Percentiles rank a stretch among this genome's conserved stretches.
Evolutionary conservation across 2,797 vertebrate genomes (phyloP).

Genomic region (Hybognathus amarus): DNA sequence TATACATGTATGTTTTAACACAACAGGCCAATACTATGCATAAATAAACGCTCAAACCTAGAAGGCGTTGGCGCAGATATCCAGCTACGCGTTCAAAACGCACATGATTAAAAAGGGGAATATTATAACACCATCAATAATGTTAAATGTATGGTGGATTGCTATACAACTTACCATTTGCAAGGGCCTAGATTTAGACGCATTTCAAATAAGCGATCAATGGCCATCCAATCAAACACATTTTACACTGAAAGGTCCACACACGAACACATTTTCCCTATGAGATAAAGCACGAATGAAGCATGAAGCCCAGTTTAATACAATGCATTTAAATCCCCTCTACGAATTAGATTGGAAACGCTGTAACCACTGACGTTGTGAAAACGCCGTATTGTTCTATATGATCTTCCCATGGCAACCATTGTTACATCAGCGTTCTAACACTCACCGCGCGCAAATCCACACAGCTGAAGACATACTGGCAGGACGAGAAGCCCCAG

Average conservation of each 20-base stretch:
- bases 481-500: constrained; percentile 61
- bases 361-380: background rate
- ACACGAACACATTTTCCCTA: background rate
- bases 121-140: background rate
- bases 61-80: background rate
- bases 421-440: background rate
- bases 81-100: background rate
- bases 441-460: constrained; percentile 62
- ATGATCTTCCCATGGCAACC: constrained; percentile 24
- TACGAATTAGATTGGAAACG: background rate
- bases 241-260: background rate
- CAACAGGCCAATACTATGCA: background rate
- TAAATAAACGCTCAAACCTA: background rate
- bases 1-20: background rate
- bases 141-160: background rate
- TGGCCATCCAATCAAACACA: constrained; percentile 6
- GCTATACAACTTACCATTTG: background rate
- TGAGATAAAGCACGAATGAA: background rate
- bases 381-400: constrained; percentile 29
- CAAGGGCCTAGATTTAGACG: constrained; percentile 37
- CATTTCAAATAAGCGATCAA: constrained; percentile 29
- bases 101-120: background rate
- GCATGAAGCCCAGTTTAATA: background rate
- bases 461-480: constrained; percentile 61
- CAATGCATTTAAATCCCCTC: background rate